Evolutionary conservation across 2,888 invertebrate genomes (phyloP).

Genomic region (Drosophila austrosaltans): DNA sequence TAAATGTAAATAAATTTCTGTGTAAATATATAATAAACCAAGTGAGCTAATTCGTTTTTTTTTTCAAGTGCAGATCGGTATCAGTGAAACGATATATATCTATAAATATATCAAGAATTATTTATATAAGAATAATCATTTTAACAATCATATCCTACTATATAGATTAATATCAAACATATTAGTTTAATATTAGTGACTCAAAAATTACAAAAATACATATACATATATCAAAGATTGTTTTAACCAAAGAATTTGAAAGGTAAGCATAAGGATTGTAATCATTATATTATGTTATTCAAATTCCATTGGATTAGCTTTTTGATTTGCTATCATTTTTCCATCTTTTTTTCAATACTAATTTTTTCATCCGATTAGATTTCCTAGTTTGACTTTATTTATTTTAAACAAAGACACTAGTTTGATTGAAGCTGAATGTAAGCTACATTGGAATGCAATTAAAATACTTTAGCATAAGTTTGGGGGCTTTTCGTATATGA

Average conservation of each 20-base stretch:
- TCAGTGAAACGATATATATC: not conserved
- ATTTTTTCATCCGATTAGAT: no score
- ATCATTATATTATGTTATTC: not conserved
- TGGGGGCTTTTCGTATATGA: not conserved
- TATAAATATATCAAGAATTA: not conserved
- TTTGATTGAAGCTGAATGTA: not conserved
- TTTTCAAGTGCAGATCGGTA: conserved; percentile 4
- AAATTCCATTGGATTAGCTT: not conserved
- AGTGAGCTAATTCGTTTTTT: not conserved
- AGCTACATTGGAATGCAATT: not conserved
- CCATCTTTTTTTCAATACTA: no score
- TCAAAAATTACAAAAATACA: not conserved
- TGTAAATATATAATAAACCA: conserved; percentile 5
- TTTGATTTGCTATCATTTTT: no score
- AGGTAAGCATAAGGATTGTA: not conserved
- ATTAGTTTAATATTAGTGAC: conserved; percentile 8
- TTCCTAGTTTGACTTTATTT: no score
- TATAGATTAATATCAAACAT: conserved; percentile 3
- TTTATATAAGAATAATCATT: conserved; percentile 6
- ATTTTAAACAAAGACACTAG: not conserved
- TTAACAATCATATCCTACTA: conserved; percentile 7
- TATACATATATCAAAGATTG: not conserved
- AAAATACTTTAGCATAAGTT: not conserved
- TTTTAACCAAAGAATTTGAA: not conserved
- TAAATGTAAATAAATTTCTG: not conserved